Percentiles rank a stretch among this genome's conserved stretches.
Evolutionary conservation across 2,888 invertebrate species (phyloP).

Genomic region (Coelopa pilipes): DNA sequence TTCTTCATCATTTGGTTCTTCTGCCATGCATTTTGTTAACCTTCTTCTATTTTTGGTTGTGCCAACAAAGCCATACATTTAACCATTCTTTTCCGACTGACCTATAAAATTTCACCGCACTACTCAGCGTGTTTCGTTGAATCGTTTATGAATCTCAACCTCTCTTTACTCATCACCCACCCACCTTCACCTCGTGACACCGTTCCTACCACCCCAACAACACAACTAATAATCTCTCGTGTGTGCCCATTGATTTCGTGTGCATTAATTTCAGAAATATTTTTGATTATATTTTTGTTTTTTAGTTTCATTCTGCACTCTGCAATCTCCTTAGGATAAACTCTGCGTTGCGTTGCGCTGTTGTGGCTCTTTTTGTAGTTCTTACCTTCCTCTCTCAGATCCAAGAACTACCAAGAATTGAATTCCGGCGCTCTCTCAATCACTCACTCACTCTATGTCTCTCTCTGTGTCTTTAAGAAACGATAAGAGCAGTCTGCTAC

Average conservation of each 20-base stretch:
- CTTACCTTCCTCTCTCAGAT: constrained; percentile 10
- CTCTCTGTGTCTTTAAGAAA: neutral
- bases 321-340: constrained; percentile 33
- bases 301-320: constrained; percentile 33
- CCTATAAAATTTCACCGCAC: neutral
- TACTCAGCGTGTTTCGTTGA: neutral
- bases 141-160: constrained; percentile 3
- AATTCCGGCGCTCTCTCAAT: constrained; percentile 23
- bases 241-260: constrained; percentile 22
- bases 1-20: too few species aligned
- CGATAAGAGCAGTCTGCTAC: constrained; percentile 12
- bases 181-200: neutral
- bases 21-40: too few species aligned
- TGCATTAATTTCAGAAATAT: constrained; percentile 28
- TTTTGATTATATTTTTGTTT: constrained; percentile 31
- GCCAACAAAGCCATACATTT: too few species aligned
- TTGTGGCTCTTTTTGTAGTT: constrained; percentile 19
- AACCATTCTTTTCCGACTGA: too few species aligned
- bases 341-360: constrained; percentile 10
- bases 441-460: neutral
- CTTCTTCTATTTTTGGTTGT: too few species aligned
- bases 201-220: neutral
- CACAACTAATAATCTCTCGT: constrained; percentile 6
- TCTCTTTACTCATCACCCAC: constrained; percentile 9
- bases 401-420: constrained; percentile 16